Base-by-base conservation (phyloP, 2,888 invertebrate species). In the Andrena camellia region DNA sequence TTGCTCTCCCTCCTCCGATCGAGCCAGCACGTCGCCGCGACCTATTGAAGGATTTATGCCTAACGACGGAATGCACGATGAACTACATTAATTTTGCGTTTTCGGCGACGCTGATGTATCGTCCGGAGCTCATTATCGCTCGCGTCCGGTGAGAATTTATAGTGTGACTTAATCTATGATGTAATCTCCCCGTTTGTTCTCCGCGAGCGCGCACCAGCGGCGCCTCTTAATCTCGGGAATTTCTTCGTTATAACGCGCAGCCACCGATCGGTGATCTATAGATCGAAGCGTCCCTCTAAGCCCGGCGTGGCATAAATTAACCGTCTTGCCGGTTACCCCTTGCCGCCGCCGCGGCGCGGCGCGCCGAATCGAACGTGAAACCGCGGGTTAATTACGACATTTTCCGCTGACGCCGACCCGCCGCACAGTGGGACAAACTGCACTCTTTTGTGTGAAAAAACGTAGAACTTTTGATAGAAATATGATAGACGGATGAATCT, bases 221-320 rank as follows among this genome's bases (percentile, higher is more conserved):
- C 84, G 87, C 81, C 86, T 87, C 87, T 87, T 87, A 87, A 87
- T 87, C 87, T 78, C 60, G 81, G 42, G 86, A 87, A 90, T 86
- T 88, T 85, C 88, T 89, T 91, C 88, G 89, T 90, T 91, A 90
- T 89, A 90, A 90, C 88, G 90, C 85, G 73, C 68, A 54, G 78
- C 33, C 33, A 17, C 76, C 85, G 83, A 87, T 83, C 78, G 78
- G 78, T 86, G 71, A 85, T 87, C 86, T 75, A 75, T 82, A 78
- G 82, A 75, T 71, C 70, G 75, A 68, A 33, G n/a, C 67, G 69
- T 67, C 66, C 50, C 60, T 35, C 72, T 60, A 35, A 57, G 75
- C 63, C 42, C 48, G 42, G 5, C 54, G 31, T 35, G 10, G 84
- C 75, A 82, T 78, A 84, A 68, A 82, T 84, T 82, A 75, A 77